phyloP scores from a whole-genome alignment of 2,888 invertebrate species.

The Xestia c-nigrum region DNA sequence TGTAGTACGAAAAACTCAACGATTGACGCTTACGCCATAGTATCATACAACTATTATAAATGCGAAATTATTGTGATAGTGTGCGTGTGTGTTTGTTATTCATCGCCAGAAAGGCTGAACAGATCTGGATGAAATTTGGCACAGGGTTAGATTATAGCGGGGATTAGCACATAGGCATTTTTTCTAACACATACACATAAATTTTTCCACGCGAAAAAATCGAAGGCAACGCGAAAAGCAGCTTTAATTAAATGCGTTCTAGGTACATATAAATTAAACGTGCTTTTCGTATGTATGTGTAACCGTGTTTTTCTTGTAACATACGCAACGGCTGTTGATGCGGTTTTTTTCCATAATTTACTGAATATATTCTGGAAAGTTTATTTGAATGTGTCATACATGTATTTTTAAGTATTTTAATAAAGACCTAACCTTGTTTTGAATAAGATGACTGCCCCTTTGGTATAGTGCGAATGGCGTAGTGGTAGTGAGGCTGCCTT shows the following conservation, averaged over 20 bases:
- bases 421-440: background rate
- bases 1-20: background rate
- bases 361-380: background rate
- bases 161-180: too few relatives aligned
- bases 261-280: background rate
- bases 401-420: background rate
- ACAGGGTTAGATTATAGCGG: too few relatives aligned
- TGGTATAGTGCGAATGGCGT: background rate
- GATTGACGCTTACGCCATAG: background rate
- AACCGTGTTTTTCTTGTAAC: background rate
- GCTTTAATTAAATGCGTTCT: too few relatives aligned
- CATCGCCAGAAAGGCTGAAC: too few relatives aligned
- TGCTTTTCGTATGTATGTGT: background rate
- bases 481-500: too few relatives aligned
- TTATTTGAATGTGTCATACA: background rate
- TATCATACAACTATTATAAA: background rate
- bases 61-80: too few relatives aligned
- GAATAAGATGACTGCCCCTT: background rate
- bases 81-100: too few relatives aligned
- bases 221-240: background rate
- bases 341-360: background rate
- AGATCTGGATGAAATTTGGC: too few relatives aligned
- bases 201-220: background rate
- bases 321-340: background rate
- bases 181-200: too few relatives aligned